Base-by-base conservation (phyloP, 37 sponge, comb jelly and placozoan species). In the Halichondria panicea region DNA sequence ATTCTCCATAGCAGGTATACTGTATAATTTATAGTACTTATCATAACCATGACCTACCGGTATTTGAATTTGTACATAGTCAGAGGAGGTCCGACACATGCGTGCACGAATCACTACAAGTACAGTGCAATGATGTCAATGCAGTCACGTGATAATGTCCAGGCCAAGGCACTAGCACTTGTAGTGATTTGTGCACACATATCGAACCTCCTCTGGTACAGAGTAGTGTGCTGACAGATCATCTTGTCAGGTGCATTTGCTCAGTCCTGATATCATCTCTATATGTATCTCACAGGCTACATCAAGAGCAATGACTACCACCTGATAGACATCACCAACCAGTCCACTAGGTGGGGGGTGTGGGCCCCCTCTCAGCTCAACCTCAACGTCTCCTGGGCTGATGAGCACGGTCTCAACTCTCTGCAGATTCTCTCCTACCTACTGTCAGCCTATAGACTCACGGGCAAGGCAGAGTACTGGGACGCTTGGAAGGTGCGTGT, bases 351-450 rank as follows among this genome's bases (percentile, higher is more conserved):
- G 4, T 92, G 93, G 93, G 93, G 93, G 7, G 81, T 88, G 78
- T 92, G 93, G 93, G 27, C 84, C 32, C 93, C 93, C 4, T 24
- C 59, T 3, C 81, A 80, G 54, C 61, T 92, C 55, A 92, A 92
- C 67, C 33, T 66, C 39, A 81, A 88, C 69, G 78, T 72, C 55
- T 81, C 81, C 32, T 92, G 93, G 93, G 56, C 93, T n/a, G 89
- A 92, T 32, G 89, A 87, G 41, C 93, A 59, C 48, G 93, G 93
- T 13, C 72, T 92, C 63, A 92, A 92, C 74, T 88, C 93, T 7
- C 68, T 92, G 0, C 88, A 92, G 74, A 92, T 92, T 0, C 65
- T 92, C 28, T 55, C 89, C 39, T 84, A 68, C 75, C 52, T 92
- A 6, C 74, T 92, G 30, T 84, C 93, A 5, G 88, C 93, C 11